Evolutionary conservation across 2,797 vertebrate species (phyloP).

Genomic region (Rhincodon typus): DNA sequence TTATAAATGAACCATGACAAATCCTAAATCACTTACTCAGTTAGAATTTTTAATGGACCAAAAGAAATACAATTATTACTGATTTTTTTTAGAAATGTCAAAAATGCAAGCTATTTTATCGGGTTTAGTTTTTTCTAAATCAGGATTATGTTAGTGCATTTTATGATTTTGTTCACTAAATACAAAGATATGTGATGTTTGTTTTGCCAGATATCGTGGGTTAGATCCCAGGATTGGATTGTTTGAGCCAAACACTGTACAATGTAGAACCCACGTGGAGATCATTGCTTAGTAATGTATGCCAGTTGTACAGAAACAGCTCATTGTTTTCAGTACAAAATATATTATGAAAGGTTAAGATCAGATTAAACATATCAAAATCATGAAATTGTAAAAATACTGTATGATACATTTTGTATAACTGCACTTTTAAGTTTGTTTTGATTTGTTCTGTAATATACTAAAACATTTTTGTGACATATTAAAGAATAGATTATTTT

Average conservation of each 20-base stretch:
- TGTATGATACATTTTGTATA: not conserved
- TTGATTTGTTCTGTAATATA: not conserved
- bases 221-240: not conserved
- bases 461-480: not conserved
- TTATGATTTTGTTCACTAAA: not conserved
- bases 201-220: not conserved
- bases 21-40: not conserved
- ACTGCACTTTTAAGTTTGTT: not conserved
- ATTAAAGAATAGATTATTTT: not conserved
- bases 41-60: not conserved
- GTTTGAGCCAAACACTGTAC: not conserved
- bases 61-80: not conserved
- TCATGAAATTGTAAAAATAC: not conserved
- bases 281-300: not conserved
- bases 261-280: not conserved
- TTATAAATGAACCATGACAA: no score
- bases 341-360: not conserved
- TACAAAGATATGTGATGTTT: not conserved
- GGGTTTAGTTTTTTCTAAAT: not conserved
- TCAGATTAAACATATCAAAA: not conserved
- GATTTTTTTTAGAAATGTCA: not conserved
- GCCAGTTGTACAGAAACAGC: not conserved
- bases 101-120: not conserved
- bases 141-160: not conserved
- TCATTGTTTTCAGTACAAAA: not conserved